Percentiles rank a stretch among this genome's conserved stretches.
These are phyloP conservation scores for Macrosiphum euphorbiae DNA, from an alignment of 2,888 invertebrate genomes.

Conservation along the genomic window DNA sequence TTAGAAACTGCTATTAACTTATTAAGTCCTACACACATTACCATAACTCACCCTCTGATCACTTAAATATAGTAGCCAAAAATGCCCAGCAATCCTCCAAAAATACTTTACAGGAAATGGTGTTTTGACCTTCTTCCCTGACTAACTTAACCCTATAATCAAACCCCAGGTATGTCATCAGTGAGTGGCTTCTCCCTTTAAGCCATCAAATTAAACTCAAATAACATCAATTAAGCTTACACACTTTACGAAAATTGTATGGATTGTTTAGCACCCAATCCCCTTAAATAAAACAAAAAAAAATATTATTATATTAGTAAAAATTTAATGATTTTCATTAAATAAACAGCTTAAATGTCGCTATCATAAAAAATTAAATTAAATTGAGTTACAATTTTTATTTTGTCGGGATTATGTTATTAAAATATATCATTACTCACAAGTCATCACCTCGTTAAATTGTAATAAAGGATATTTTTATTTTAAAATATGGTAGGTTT, in stretches of 20 bases:
- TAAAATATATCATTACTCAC: background rate
- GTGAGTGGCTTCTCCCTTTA: background rate
- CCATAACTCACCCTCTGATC: background rate
- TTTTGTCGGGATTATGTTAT: background rate
- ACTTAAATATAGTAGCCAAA: background rate
- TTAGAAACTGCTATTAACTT: background rate
- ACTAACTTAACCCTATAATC: background rate
- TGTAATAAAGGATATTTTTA: background rate
- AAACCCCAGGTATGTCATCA: background rate
- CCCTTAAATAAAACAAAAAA: background rate
- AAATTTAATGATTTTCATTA: background rate
- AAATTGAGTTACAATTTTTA: background rate
- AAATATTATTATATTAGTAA: background rate
- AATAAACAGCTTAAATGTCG: background rate
- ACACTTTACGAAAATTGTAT: background rate
- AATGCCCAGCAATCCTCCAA: background rate
- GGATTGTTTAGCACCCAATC: background rate
- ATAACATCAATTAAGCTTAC: background rate
- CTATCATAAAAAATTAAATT: background rate
- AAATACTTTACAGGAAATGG: background rate
- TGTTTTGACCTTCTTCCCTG: background rate
- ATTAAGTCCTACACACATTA: background rate
- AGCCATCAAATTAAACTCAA: background rate
- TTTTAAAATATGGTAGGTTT: background rate
- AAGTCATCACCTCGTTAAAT: background rate